Evolutionary conservation across 2,113 vertebrate genomes (phyloP).

Genomic region (Chinchilla lanigera): DNA sequence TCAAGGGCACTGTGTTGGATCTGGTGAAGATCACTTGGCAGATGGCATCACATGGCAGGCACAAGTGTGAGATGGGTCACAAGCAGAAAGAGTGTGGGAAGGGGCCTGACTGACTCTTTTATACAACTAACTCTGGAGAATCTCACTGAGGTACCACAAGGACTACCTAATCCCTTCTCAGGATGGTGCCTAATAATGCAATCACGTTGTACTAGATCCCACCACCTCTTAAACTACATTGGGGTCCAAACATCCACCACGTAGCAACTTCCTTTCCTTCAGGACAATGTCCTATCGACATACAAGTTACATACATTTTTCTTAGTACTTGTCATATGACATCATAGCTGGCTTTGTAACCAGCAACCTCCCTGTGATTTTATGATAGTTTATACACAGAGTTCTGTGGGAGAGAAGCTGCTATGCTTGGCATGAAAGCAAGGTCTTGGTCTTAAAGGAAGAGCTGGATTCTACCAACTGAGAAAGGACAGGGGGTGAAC

Average conservation of each 20-base stretch:
- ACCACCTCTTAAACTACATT: background rate
- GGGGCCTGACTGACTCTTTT: background rate
- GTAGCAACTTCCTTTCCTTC: background rate
- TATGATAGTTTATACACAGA: background rate
- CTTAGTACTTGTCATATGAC: background rate
- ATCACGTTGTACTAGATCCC: background rate
- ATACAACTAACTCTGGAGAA: background rate
- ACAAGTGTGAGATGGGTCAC: background rate
- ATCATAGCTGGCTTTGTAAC: background rate
- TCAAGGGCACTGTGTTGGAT: too few species aligned
- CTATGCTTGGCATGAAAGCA: background rate
- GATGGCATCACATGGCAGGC: background rate
- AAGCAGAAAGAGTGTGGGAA: background rate
- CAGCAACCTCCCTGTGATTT: background rate
- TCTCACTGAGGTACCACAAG: background rate
- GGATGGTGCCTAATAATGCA: background rate
- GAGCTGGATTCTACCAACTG: background rate
- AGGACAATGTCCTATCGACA: background rate
- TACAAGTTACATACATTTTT: background rate
- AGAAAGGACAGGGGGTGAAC: background rate
- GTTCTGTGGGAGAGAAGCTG: background rate
- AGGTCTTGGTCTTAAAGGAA: background rate
- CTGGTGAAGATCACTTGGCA: background rate
- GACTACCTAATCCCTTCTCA: background rate
- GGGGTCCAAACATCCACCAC: background rate